Evolutionary conservation across 2,797 vertebrate genomes (phyloP).

Genomic region (Gouania willdenowi): DNA sequence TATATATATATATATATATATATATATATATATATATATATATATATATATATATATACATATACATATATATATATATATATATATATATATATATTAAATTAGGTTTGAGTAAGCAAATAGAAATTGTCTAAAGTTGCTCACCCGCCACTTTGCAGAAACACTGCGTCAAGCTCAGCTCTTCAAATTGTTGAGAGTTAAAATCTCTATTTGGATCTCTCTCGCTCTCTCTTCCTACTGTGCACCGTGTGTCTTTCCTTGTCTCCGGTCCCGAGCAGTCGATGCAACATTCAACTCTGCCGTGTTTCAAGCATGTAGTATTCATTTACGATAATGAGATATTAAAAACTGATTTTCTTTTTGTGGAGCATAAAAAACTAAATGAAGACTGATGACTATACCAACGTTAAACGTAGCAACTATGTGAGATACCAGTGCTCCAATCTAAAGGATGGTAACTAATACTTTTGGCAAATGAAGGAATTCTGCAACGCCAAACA

Average conservation of each 20-base stretch:
- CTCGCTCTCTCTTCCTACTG: conserved; percentile 38
- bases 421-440: conserved; percentile 62
- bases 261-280: conserved; percentile 64
- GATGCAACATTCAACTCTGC: conserved; percentile 69
- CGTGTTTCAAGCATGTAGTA: conserved; percentile 84
- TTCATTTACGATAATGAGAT: conserved; percentile 77
- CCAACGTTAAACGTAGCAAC: conserved; percentile 70
- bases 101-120: conserved; percentile 27
- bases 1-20: conserved; percentile 29
- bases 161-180: conserved; percentile 46
- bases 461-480: conserved; percentile 68
- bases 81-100: conserved; percentile 25
- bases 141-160: conserved; percentile 63
- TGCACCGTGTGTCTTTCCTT: conserved; percentile 55
- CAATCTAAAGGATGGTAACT: conserved; percentile 58
- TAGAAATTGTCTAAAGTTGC: conserved; percentile 28
- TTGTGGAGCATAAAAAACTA: conserved; percentile 69
- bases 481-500: too few relatives aligned
- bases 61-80: too few relatives aligned
- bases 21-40: conserved; percentile 24
- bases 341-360: conserved; percentile 62
- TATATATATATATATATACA: conserved; percentile 24
- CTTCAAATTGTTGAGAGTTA: conserved; percentile 16
- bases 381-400: conserved; percentile 49
- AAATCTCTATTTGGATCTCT: conserved; percentile 18